A percentile compares a stretch with the other conserved stretches of the same genome.
Evolutionary conservation across 2,113 vertebrate genomes (phyloP).

Genomic region (Cygnus atratus): DNA sequence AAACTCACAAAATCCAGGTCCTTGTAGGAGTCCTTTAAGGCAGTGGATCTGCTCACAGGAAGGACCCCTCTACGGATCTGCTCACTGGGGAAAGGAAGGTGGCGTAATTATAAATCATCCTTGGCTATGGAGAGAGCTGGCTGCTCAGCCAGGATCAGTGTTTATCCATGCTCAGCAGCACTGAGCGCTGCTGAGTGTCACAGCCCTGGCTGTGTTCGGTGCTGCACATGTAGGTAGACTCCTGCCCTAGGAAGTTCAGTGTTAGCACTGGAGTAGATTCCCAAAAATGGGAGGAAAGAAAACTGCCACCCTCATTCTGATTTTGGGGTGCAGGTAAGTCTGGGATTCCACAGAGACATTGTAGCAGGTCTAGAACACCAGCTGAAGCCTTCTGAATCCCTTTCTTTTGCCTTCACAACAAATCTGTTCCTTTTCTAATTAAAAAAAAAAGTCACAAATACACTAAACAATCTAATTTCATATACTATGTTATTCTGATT

Average conservation of each 20-base stretch:
- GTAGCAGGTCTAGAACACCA: background rate
- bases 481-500: background rate
- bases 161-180: rapidly evolving
- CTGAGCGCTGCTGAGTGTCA: background rate
- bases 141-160: rapidly evolving
- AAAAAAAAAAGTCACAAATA: background rate
- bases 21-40: background rate
- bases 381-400: background rate
- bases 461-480: background rate
- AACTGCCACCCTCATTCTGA: background rate
- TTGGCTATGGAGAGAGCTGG: background rate
- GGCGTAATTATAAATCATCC: background rate
- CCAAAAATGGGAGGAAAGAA: background rate
- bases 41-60: background rate
- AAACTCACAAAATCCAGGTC: background rate
- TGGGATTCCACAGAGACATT: background rate
- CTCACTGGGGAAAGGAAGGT: background rate
- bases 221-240: background rate
- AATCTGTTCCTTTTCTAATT: background rate
- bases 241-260: background rate
- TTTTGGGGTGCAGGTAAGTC: background rate
- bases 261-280: background rate
- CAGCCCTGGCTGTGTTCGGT: background rate
- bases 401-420: background rate
- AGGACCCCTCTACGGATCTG: background rate